Evolutionary conservation across 1,140 invertebrate species (phyloP).

Genomic region (Tetramorium alpestre): DNA sequence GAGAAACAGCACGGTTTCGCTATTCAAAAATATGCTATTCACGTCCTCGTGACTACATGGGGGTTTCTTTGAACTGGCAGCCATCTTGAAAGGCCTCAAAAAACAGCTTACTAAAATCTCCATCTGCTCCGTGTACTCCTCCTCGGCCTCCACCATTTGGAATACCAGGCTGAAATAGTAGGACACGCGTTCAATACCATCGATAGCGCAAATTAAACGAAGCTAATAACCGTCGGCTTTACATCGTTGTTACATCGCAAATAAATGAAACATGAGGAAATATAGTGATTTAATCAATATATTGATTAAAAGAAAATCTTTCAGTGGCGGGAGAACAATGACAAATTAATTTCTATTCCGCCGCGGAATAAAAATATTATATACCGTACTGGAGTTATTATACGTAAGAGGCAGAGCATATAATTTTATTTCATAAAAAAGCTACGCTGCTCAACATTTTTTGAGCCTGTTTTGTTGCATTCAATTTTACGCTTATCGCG

Average conservation of each 20-base stretch:
- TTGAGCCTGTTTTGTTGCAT: background rate
- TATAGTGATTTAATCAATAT: no score
- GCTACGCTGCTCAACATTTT: background rate
- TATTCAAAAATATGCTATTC: slow-evolving; percentile 98
- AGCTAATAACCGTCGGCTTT: slow-evolving; percentile 18
- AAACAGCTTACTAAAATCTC: slow-evolving; percentile 97
- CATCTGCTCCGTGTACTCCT: slow-evolving; percentile 97
- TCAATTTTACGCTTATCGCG: background rate
- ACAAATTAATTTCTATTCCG: slow-evolving; percentile 1
- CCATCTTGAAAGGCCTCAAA: slow-evolving; percentile 97
- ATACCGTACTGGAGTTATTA: background rate
- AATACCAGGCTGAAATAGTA: slow-evolving; percentile 91
- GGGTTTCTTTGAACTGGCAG: slow-evolving; percentile 96
- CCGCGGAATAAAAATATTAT: background rate
- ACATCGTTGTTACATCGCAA: background rate
- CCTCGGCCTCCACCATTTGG: slow-evolving; percentile 96
- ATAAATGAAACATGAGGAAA: slow-evolving; percentile 21
- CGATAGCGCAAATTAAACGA: slow-evolving; percentile 9
- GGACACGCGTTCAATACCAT: background rate
- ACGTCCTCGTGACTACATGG: slow-evolving; percentile 97
- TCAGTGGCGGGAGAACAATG: background rate
- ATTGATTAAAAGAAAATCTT: slow-evolving; percentile 16
- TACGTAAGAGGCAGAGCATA: background rate
- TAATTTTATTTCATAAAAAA: slow-evolving; percentile 17
- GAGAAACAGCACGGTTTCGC: slow-evolving; percentile 96